Conservation (phyloP, 2,113 vertebrate species). For the Leptosomus discolor region DNA sequence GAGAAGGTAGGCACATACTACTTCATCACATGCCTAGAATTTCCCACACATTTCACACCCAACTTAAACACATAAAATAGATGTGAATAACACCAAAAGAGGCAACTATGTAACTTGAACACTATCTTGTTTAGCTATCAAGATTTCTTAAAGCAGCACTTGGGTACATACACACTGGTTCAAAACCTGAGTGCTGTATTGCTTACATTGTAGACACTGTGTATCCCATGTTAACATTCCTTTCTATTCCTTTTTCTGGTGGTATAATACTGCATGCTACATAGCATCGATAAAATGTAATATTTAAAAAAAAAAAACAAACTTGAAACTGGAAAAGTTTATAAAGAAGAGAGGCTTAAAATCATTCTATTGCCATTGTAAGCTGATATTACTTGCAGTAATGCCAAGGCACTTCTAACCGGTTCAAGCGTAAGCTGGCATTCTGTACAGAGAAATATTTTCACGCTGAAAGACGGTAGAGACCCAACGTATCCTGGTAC, state of each 20-base stretch:
- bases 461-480: not conserved
- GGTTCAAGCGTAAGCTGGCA: not conserved
- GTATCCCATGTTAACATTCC: not conserved
- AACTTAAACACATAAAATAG: not conserved
- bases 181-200: not conserved
- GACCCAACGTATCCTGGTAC: not conserved
- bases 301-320: not conserved
- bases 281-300: not conserved
- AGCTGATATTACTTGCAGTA: not conserved
- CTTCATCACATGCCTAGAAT: not conserved
- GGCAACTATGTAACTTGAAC: not conserved
- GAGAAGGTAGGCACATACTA: not conserved
- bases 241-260: not conserved
- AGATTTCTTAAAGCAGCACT: not conserved
- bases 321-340: not conserved
- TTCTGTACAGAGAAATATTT: not conserved
- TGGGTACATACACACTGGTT: not conserved
- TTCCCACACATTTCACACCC: not conserved
- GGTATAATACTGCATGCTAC: fast-evolving
- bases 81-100: not conserved
- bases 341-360: not conserved
- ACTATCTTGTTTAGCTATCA: not conserved
- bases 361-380: not conserved
- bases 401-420: not conserved
- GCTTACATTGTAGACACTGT: fast-evolving